A percentile compares a stretch with the other conserved stretches of the same genome.
phyloP scores from a whole-genome alignment of 1,140 invertebrate genomes.

The Drosophila jambulina region DNA sequence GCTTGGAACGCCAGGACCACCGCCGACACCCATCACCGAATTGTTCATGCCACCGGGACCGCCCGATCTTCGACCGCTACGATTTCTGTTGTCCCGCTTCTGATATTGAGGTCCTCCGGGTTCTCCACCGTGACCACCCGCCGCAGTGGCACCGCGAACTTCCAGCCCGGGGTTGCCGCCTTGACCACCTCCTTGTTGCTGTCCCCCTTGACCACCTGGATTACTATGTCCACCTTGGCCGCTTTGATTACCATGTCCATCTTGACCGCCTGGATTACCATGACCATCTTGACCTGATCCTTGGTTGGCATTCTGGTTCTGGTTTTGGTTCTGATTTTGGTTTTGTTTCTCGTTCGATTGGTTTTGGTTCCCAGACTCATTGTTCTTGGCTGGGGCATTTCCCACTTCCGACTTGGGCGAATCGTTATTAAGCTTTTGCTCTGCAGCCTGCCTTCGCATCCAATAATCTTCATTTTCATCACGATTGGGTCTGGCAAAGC shows the following conservation, averaged over 20 bases:
- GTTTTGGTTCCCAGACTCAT: conserved; percentile 36
- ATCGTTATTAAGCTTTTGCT: conserved; percentile 58
- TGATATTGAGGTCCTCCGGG: conserved; percentile 13
- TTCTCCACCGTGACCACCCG: background rate
- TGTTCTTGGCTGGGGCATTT: conserved; percentile 44
- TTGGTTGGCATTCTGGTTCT: conserved; percentile 20
- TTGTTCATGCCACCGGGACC: conserved; percentile 36
- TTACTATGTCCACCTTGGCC: too few relatives aligned
- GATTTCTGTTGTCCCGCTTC: conserved; percentile 54
- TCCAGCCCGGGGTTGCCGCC: conserved; percentile 36
- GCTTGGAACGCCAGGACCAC: conserved; percentile 44
- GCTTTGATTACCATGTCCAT: background rate
- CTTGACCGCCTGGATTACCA: too few relatives aligned
- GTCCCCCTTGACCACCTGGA: background rate
- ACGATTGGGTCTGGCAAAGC: too few relatives aligned
- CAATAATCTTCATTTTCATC: too few relatives aligned
- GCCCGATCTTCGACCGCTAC: conserved; percentile 10
- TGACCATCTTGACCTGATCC: background rate
- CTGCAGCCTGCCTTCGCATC: too few relatives aligned
- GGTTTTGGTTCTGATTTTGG: conserved; percentile 17
- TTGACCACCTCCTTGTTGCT: conserved; percentile 17
- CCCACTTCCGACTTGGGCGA: conserved; percentile 42
- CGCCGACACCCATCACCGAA: conserved; percentile 23
- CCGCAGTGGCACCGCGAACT: conserved; percentile 30
- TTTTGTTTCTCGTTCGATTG: conserved; percentile 37